Evolutionary conservation across 2,888 invertebrate genomes (phyloP).

Genomic region (Apomyelois bistriatella): DNA sequence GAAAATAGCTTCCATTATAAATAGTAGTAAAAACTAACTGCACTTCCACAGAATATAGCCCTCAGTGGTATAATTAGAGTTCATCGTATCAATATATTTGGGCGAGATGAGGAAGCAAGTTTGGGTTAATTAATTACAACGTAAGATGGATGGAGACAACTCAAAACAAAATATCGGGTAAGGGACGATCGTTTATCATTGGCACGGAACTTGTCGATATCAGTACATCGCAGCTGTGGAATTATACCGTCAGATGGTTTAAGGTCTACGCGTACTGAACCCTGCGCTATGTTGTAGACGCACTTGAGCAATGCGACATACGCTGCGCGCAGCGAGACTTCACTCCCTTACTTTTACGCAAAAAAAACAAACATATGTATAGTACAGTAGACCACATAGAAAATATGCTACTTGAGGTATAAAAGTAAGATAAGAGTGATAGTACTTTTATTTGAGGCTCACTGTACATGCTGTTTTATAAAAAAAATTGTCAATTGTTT

Average conservation of each 20-base stretch:
- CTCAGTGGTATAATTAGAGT: constrained; percentile 11
- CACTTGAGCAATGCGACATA: no score
- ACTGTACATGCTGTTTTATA: not conserved
- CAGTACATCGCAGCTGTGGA: not conserved
- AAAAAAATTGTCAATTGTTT: not conserved
- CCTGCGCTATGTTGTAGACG: no score
- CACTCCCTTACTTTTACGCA: no score
- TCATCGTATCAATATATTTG: constrained; percentile 35
- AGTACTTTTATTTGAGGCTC: no score
- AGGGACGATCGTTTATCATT: constrained; percentile 35
- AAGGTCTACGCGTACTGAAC: no score
- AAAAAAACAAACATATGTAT: no score
- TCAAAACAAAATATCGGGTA: constrained; percentile 45
- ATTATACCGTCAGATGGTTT: not conserved
- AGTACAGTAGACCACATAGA: no score
- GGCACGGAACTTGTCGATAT: constrained; percentile 18
- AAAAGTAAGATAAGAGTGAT: no score
- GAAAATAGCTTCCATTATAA: no score
- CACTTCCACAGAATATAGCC: not conserved
- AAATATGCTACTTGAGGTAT: no score
- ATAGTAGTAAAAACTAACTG: no score
- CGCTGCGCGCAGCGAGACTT: no score
- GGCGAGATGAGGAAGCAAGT: constrained; percentile 28
- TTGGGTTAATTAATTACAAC: constrained; percentile 50
- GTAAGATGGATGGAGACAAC: constrained; percentile 47